phyloP scores from a whole-genome alignment of 92 coral and sea anemone genomes.

The Parazoanthus atlanticus region DNA sequence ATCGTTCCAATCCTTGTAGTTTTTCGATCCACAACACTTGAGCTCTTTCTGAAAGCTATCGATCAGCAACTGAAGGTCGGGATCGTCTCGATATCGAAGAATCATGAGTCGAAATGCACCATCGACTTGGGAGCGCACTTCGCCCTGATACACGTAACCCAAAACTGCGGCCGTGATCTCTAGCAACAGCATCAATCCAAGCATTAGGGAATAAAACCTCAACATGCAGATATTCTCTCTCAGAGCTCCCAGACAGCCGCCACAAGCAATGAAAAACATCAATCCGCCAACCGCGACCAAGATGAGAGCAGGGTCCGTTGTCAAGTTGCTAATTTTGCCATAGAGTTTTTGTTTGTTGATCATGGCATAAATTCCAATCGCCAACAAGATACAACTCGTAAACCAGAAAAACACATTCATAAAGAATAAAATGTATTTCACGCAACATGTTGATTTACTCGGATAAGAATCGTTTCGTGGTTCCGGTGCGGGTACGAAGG shows the following conservation, averaged over 20 bases:
- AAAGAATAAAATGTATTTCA: slow-evolving; percentile 88
- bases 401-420: slow-evolving; percentile 90
- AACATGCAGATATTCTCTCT: slow-evolving; percentile 90
- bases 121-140: slow-evolving; percentile 75
- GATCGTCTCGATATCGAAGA: slow-evolving; percentile 84
- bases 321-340: slow-evolving; percentile 77
- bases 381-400: slow-evolving; percentile 76
- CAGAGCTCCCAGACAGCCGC: slow-evolving; percentile 94
- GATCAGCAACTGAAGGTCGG: slow-evolving; percentile 81
- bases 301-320: slow-evolving; percentile 93
- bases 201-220: slow-evolving; percentile 71
- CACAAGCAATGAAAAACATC: slow-evolving; percentile 81
- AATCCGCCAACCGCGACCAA: slow-evolving; percentile 73
- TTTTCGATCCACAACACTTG: slow-evolving; percentile 85
- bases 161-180: slow-evolving; percentile 78
- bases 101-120: slow-evolving; percentile 76
- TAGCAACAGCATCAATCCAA: slow-evolving; percentile 77
- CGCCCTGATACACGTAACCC: slow-evolving; percentile 79
- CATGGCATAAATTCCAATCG: slow-evolving; percentile 82
- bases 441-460: slow-evolving; percentile 74
- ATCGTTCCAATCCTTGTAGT: slow-evolving; percentile 81
- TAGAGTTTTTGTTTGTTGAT: slow-evolving; percentile 83
- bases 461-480: slow-evolving; percentile 62
- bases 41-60: slow-evolving; percentile 83
- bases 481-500: slow-evolving; percentile 34